These are phyloP conservation scores for Pseudomyrmex sp. DNA, from an alignment of 1,140 invertebrate genomes.

Conservation along the genomic window DNA sequence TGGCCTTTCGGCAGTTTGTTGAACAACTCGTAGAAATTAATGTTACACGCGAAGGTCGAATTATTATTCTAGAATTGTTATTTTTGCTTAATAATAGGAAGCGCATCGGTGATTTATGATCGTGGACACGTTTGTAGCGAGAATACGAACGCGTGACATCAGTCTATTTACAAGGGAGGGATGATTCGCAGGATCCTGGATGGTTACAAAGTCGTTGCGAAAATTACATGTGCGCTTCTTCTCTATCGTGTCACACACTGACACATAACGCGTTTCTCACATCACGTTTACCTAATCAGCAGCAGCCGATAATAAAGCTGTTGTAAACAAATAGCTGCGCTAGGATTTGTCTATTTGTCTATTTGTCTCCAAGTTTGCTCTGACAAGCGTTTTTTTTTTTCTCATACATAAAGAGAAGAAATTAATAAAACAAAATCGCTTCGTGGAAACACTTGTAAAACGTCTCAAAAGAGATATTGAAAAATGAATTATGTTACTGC, in stretches of 20 bases:
- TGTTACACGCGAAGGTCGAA: constrained; percentile 12
- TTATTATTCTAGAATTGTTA: constrained; percentile 27
- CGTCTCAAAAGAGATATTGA: constrained; percentile 19
- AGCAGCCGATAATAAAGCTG: not conserved
- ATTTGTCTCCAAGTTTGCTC: not conserved
- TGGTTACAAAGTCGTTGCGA: constrained; percentile 13
- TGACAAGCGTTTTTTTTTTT: not conserved
- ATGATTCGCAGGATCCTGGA: not conserved
- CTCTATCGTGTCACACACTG: no score
- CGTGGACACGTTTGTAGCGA: constrained; percentile 10
- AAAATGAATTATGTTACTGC: constrained; percentile 30
- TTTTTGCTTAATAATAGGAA: constrained; percentile 33
- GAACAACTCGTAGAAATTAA: constrained; percentile 19
- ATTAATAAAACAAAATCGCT: constrained; percentile 6
- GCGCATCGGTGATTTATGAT: constrained; percentile 14
- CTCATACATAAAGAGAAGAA: not conserved
- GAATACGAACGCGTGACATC: constrained; percentile 9
- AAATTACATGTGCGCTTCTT: not conserved
- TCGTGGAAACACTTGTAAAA: constrained; percentile 35
- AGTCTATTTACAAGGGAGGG: constrained; percentile 3
- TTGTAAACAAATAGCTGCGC: not conserved
- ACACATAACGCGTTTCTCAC: constrained; percentile 6
- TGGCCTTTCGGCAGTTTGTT: constrained; percentile 15
- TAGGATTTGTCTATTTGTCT: not conserved
- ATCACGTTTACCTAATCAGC: not conserved